A percentile compares a stretch with the other conserved stretches of the same genome.
These are phyloP conservation scores for Otolemur crassicaudatus DNA, from an alignment of 2,797 vertebrate species.

Conservation along the genomic window DNA sequence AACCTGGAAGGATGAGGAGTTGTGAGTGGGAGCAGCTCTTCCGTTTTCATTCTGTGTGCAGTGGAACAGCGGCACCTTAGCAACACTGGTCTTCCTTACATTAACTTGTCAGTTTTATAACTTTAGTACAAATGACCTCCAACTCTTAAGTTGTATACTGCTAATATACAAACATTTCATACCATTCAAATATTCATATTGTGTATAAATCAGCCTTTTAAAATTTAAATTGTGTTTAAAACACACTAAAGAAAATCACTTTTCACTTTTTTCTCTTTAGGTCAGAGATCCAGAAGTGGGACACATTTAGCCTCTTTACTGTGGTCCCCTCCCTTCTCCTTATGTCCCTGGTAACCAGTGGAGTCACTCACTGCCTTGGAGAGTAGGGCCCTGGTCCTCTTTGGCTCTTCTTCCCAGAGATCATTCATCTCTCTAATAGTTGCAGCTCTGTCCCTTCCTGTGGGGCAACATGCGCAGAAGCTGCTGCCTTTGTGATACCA, in stretches of 20 bases:
- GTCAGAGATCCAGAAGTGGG: slow-evolving; percentile 38
- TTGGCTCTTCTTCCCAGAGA: slow-evolving; percentile 79
- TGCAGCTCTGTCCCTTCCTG: slow-evolving; percentile 58
- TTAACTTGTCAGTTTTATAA: background rate
- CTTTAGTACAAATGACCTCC: background rate
- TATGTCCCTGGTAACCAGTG: slow-evolving; percentile 89
- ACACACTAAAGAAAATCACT: background rate
- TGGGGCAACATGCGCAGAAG: slow-evolving; percentile 6
- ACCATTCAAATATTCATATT: background rate
- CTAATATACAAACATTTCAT: background rate
- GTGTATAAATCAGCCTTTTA: background rate
- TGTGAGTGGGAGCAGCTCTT: background rate
- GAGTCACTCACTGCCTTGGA: slow-evolving; percentile 90
- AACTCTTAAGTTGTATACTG: background rate
- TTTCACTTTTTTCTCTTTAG: slow-evolving; percentile 52
- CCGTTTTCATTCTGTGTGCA: background rate
- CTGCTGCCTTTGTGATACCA: slow-evolving; percentile 51
- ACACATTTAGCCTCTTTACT: slow-evolving; percentile 67
- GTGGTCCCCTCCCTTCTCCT: slow-evolving; percentile 87
- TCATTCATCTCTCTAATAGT: slow-evolving; percentile 62
- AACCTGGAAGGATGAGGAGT: background rate
- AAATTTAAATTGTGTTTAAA: slow-evolving; percentile 27
- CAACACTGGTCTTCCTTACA: background rate
- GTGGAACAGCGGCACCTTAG: background rate
- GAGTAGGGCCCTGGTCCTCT: slow-evolving; percentile 83